Evolutionary conservation across 2,888 invertebrate species (phyloP).

Genomic region (Hyposoter dolosus): DNA sequence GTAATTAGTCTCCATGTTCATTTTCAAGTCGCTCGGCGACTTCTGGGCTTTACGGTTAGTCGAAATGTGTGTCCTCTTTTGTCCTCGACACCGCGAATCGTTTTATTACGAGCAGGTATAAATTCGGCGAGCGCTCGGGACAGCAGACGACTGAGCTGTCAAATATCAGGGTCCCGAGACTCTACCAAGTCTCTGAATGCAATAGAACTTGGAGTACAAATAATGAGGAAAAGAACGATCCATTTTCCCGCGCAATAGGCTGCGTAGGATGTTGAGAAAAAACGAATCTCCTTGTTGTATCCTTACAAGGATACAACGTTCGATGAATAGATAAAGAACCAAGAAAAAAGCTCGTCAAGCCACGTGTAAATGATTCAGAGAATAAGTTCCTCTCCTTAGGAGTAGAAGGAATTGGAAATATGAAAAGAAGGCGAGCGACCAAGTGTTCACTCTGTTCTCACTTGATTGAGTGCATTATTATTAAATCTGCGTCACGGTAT

Average conservation of each 20-base stretch:
- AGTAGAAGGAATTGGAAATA: constrained; percentile 15
- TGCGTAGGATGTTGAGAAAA: neutral
- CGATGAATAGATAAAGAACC: constrained; percentile 38
- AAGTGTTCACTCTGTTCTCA: constrained; percentile 55
- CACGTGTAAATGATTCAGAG: constrained; percentile 54
- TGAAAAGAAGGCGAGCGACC: neutral
- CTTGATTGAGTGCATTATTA: constrained; percentile 56
- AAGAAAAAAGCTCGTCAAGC: constrained; percentile 44
- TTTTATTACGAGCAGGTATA: too few relatives aligned
- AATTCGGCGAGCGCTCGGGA: too few relatives aligned
- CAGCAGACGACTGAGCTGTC: too few relatives aligned
- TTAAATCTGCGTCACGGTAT: neutral
- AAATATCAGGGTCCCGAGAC: too few relatives aligned
- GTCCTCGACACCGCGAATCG: too few relatives aligned
- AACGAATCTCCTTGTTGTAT: constrained; percentile 23
- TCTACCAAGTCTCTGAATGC: too few relatives aligned
- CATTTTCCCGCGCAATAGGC: neutral
- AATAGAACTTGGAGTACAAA: neutral
- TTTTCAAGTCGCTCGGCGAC: too few relatives aligned
- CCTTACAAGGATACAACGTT: constrained; percentile 52
- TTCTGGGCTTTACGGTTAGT: too few relatives aligned
- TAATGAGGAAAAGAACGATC: neutral
- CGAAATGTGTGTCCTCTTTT: too few relatives aligned
- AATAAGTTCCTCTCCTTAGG: constrained; percentile 47
- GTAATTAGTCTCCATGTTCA: too few relatives aligned